These are phyloP conservation scores for Rhinella marina DNA, from an alignment of 2,797 vertebrate genomes.

Conservation along the genomic window DNA sequence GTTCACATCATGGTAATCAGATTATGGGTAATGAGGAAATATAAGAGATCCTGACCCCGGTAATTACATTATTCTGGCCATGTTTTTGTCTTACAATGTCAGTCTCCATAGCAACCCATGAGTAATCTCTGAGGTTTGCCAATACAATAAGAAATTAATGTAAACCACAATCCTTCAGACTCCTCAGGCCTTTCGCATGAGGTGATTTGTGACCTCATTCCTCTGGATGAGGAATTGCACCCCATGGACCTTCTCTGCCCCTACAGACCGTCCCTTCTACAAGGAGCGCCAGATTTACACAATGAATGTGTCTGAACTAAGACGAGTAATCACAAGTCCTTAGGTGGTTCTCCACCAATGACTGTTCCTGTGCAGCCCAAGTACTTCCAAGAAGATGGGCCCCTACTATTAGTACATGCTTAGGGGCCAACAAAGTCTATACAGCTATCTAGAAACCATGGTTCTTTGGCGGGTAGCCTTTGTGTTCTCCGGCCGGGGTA, in stretches of 20 bases:
- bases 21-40: constrained; percentile 2
- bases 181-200: neutral
- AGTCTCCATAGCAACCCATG: constrained; percentile 31
- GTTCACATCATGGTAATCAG: neutral
- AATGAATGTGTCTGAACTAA: neutral
- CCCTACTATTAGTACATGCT: neutral
- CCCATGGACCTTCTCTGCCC: neutral
- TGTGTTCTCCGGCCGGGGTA: neutral
- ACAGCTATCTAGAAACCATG: neutral
- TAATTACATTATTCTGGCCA: neutral
- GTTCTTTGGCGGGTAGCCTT: neutral
- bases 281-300: neutral
- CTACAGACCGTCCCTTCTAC: neutral
- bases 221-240: neutral
- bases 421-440: neutral
- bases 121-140: constrained; percentile 18
- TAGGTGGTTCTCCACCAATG: neutral
- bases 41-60: neutral
- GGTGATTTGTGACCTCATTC: neutral
- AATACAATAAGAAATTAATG: constrained; percentile 10
- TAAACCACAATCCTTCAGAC: neutral
- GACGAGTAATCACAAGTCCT: neutral
- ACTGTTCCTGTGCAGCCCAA: neutral
- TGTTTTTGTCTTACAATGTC: constrained; percentile 13
- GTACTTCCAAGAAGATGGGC: neutral